Percentiles rank a stretch among this genome's conserved stretches.
These are phyloP conservation scores for Asarcornis scutulata DNA, from an alignment of 2,113 vertebrate genomes.

Conservation along the genomic window DNA sequence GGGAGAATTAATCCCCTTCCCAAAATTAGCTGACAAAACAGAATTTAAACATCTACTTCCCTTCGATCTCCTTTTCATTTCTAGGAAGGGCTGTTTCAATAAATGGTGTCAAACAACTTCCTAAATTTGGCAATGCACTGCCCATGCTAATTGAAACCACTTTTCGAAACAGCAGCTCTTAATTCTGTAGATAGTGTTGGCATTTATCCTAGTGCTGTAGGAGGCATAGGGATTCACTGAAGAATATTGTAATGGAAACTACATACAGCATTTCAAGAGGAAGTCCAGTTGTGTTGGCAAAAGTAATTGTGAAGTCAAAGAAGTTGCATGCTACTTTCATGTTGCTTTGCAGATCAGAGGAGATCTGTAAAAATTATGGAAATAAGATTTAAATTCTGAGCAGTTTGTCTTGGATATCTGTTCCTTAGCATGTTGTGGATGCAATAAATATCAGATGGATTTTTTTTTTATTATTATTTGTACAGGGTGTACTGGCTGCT, in stretches of 20 bases:
- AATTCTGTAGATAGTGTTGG: neutral
- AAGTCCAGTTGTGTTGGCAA: neutral
- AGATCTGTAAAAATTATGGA: neutral
- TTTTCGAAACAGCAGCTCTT: neutral
- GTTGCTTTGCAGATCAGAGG: neutral
- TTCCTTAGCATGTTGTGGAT: neutral
- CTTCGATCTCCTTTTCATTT: neutral
- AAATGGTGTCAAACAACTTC: neutral
- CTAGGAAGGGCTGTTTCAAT: neutral
- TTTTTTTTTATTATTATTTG: neutral
- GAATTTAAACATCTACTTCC: neutral
- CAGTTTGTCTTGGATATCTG: neutral
- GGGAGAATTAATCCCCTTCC: neutral
- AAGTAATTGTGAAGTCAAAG: neutral
- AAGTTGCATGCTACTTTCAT: neutral
- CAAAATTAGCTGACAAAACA: neutral
- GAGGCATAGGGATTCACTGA: neutral
- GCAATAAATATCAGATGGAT: neutral
- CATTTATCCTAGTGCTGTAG: neutral
- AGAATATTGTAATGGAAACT: neutral
- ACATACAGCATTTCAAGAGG: neutral
- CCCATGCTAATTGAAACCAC: neutral
- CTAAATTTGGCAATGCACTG: neutral
- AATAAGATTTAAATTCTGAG: neutral
- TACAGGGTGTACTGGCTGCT: slow-evolving; percentile 67